Conservation (phyloP, 2,113 vertebrate genomes). For the Rhegmatorhina hoffmannsi region DNA sequence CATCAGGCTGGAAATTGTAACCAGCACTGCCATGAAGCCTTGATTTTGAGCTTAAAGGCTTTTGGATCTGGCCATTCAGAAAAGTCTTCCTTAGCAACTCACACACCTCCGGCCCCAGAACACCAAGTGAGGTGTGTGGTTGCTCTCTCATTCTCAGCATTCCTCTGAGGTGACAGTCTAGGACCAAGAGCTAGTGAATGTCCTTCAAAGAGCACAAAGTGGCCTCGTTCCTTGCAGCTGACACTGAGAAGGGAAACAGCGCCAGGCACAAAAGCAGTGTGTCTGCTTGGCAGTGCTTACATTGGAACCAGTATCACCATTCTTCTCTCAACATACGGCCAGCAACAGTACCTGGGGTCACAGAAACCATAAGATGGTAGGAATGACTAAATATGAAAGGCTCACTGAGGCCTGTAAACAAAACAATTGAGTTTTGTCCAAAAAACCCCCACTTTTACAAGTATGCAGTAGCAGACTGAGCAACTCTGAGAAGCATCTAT, state of each 20-base stretch:
- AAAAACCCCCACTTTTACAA: background rate
- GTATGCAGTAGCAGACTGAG: background rate
- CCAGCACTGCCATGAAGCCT: background rate
- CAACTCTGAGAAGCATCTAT: background rate
- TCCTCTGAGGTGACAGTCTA: background rate
- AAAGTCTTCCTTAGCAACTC: background rate
- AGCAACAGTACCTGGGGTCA: background rate
- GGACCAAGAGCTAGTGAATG: background rate
- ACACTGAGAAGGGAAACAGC: background rate
- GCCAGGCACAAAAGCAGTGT: background rate
- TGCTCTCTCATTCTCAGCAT: background rate
- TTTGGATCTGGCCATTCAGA: background rate
- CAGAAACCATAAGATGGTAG: background rate
- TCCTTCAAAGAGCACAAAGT: background rate
- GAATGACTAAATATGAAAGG: background rate
- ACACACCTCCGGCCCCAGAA: accelerated
- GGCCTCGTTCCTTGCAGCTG: background rate
- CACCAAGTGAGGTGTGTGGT: background rate
- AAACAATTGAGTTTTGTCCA: background rate
- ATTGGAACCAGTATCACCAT: accelerated
- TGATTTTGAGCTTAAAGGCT: background rate
- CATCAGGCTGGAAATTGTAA: background rate
- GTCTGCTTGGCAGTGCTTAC: background rate
- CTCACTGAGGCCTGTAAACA: background rate
- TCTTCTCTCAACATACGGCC: background rate